These are phyloP conservation scores for Myotis myotis DNA, from an alignment of 2,797 vertebrate species.

Conservation along the genomic window DNA sequence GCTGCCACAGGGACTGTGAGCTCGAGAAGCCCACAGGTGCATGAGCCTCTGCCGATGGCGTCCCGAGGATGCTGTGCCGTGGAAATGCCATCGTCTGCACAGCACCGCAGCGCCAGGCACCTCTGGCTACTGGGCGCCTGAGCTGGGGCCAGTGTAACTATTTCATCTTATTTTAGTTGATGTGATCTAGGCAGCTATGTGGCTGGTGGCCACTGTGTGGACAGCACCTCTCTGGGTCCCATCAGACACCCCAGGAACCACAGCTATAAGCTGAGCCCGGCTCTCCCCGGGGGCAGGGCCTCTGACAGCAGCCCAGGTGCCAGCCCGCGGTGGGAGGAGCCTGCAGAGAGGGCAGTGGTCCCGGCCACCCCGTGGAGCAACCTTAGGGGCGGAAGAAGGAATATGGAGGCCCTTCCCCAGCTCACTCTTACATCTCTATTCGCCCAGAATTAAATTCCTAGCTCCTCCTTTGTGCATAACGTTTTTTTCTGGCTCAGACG, in stretches of 20 bases:
- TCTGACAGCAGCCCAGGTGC: not conserved
- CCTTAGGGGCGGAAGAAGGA: not conserved
- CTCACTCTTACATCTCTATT: not conserved
- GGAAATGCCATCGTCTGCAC: not conserved
- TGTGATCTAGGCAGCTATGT: not conserved
- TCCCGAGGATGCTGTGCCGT: not conserved
- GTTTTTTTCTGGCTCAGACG: not conserved
- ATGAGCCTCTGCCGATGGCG: no score
- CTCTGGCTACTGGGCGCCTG: not conserved
- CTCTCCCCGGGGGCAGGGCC: not conserved
- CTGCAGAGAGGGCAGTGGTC: not conserved
- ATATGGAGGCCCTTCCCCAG: not conserved
- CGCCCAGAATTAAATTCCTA: not conserved
- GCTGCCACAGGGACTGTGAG: not conserved
- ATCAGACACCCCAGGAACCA: not conserved
- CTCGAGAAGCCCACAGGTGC: not conserved
- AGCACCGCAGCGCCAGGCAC: no score
- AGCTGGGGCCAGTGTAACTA: not conserved
- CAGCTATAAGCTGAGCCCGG: not conserved
- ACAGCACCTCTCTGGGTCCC: no score
- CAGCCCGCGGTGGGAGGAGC: no score
- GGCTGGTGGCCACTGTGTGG: not conserved
- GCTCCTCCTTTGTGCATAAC: not conserved
- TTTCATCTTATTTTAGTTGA: rapidly evolving
- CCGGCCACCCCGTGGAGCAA: no score